A percentile compares a stretch with the other conserved stretches of the same genome.
Evolutionary conservation across 2,888 invertebrate genomes (phyloP).

Genomic region (Panzeria rudis): DNA sequence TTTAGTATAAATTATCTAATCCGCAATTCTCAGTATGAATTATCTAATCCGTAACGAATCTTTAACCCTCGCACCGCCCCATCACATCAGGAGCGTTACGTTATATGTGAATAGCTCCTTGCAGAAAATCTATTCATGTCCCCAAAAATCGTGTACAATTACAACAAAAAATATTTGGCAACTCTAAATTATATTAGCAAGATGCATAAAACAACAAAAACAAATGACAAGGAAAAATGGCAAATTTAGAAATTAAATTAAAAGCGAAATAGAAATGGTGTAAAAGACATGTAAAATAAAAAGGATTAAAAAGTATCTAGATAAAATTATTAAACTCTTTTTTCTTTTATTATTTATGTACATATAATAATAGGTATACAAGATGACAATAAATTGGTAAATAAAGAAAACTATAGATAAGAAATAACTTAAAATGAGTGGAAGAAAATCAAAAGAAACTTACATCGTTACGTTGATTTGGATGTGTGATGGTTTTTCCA

Average conservation of each 20-base stretch:
- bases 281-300: neutral
- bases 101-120: no score
- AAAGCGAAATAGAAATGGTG: conserved; percentile 28
- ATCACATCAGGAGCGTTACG: no score
- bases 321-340: conserved; percentile 39
- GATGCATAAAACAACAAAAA: conserved; percentile 22
- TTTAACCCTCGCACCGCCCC: no score
- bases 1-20: no score
- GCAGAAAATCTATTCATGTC: no score
- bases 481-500: conserved; percentile 67
- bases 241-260: conserved; percentile 33
- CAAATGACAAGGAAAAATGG: conserved; percentile 38
- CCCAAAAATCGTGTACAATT: no score
- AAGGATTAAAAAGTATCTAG: conserved; percentile 48
- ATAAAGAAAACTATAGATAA: conserved; percentile 7
- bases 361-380: neutral
- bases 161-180: conserved; percentile 12
- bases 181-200: conserved; percentile 1
- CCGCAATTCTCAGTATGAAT: no score
- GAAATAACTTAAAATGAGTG: conserved; percentile 23
- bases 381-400: conserved; percentile 5
- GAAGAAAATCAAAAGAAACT: conserved; percentile 54
- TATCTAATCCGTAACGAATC: no score
- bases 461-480: conserved; percentile 69
- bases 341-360: neutral